Evolutionary conservation across 2,797 vertebrate genomes (phyloP).

Genomic region (Nannoperca australis): DNA sequence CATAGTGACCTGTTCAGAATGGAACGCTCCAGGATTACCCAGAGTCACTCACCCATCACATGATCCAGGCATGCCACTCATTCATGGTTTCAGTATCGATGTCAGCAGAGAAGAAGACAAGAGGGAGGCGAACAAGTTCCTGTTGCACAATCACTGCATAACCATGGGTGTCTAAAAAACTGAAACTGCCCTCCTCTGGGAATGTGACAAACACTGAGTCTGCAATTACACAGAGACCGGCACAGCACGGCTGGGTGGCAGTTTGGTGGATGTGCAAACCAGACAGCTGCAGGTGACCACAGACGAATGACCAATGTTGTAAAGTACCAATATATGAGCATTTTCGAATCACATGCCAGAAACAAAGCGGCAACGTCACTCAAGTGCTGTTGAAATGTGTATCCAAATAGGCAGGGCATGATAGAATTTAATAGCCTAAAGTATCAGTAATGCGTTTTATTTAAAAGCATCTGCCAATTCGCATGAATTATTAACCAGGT

Average conservation of each 20-base stretch:
- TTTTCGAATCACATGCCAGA: conserved; percentile 20
- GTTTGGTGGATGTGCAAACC: conserved; percentile 47
- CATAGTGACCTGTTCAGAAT: conserved; percentile 62
- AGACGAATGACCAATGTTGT: conserved; percentile 26
- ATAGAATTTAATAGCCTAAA: conserved; percentile 6
- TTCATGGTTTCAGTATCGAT: conserved; percentile 75
- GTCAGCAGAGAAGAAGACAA: conserved; percentile 63
- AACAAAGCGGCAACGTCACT: neutral
- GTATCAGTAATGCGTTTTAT: conserved; percentile 18
- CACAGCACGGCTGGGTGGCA: neutral
- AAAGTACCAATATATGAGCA: conserved; percentile 25
- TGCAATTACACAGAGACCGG: neutral
- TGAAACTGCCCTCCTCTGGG: neutral
- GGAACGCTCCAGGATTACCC: conserved; percentile 72
- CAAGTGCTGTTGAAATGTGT: conserved; percentile 14
- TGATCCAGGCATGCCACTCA: conserved; percentile 74
- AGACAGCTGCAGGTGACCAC: conserved; percentile 14
- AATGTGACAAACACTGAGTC: conserved; percentile 30
- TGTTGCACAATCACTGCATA: conserved; percentile 65
- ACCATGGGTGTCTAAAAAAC: conserved; percentile 5
- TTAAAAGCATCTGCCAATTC: conserved; percentile 30
- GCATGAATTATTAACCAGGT: conserved; percentile 42
- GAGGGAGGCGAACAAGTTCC: conserved; percentile 63
- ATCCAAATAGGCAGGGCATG: neutral
- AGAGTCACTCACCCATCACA: conserved; percentile 68